Evolutionary conservation across 2,888 invertebrate species (phyloP), one percentile per base, ranked within the genome.

Genomic region (Gryllus longicercus): DNA sequence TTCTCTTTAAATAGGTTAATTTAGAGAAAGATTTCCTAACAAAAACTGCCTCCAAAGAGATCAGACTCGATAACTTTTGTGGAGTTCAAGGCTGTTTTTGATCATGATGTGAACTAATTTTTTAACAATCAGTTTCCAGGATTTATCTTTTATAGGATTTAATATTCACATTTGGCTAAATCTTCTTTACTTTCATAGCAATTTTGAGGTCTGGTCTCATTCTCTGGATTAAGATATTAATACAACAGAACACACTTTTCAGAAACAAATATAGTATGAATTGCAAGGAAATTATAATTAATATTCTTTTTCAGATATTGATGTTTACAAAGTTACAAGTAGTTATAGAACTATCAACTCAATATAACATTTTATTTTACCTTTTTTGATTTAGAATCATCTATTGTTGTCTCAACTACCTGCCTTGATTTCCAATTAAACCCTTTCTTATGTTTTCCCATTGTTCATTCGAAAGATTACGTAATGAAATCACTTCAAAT

Each of bases 371-470:
- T n/a, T 50, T 50, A 77, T 81, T 79, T 84, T 87, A 95, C 95
- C 89, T 93, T 90, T 85, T 92, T 91, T 0, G 92, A 90, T 83
- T 89, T 86, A 0, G 92, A 89, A 86, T 95, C 89, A 85, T 95
- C 95, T 76, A 95, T 91, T 82, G 91, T 89, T 10, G 93, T 92
- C 84, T 92, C 89, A 0, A 92, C 90, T 80, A 91, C 90, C 87
- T 92, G 91, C 79, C 95, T 90, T 2, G 94, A 93, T 86, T 92
- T 94, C 85, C 92, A 93, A 86, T 96, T 96, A 85, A 90, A 93
- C 18, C 92, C 89, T 86, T 92, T 92, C 81, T 85, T 85, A n/a
- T 80, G 83, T 86, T 92, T 94, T 12, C 92, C 92, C 94, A 93
- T 94, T 78, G 78, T 80, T 4, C 23, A 10, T 25, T 76, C 8